Conservation (phyloP, 2,797 vertebrate genomes). For the Caiman crocodilus region DNA sequence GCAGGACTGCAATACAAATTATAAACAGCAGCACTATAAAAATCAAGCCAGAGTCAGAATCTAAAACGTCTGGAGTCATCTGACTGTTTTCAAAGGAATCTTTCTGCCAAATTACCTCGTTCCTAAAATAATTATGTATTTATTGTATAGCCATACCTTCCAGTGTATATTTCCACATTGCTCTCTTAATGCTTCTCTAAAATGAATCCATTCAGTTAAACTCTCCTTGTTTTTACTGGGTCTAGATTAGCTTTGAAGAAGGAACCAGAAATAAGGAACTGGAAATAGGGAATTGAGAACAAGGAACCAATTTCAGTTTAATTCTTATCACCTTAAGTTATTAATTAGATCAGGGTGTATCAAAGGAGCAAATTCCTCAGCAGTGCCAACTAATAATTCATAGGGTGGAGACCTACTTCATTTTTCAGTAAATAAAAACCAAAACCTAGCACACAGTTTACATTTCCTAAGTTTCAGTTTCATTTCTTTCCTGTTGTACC, state of each 20-base stretch:
- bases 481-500: neutral
- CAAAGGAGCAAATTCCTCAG: neutral
- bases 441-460: no score
- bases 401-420: neutral
- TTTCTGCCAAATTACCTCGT: no score
- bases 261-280: no score
- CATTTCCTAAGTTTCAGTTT: neutral
- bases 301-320: no score
- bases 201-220: neutral
- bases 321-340: neutral
- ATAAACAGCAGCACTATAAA: neutral
- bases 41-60: neutral
- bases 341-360: neutral
- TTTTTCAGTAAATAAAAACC: neutral
- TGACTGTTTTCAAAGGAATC: neutral
- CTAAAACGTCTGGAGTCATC: neutral
- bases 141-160: no score
- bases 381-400: neutral
- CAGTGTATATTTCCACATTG: no score
- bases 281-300: no score
- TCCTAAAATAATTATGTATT: neutral
- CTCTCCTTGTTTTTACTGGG: neutral
- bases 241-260: no score
- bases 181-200: neutral
- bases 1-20: neutral